Percentiles rank a stretch among this genome's conserved stretches.
phyloP scores from a whole-genome alignment of 2,888 invertebrate genomes.

The Pandemis cinnamomeana region DNA sequence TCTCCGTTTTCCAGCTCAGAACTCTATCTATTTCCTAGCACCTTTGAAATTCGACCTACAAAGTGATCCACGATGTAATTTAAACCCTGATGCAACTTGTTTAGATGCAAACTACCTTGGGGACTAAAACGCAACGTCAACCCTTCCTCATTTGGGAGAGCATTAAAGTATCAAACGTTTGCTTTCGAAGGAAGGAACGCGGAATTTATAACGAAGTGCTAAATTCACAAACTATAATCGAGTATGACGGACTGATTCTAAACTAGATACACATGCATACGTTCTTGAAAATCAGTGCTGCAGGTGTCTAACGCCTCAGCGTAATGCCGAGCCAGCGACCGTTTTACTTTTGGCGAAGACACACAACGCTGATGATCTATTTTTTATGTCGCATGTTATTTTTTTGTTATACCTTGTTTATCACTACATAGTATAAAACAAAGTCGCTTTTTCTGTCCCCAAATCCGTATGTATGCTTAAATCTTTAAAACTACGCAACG shows the following conservation, averaged over 20 bases:
- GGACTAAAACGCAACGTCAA: not conserved
- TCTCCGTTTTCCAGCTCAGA: not conserved
- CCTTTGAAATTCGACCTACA: slow-evolving; percentile 2
- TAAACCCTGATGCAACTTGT: slow-evolving; percentile 4
- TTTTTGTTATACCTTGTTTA: no score
- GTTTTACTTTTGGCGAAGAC: no score
- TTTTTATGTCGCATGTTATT: no score
- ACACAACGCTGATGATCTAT: no score
- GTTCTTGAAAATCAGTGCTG: no score
- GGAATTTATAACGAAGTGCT: not conserved
- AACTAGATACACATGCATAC: no score
- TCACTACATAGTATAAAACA: no score
- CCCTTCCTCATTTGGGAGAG: not conserved
- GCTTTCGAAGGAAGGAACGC: not conserved
- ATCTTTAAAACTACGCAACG: no score
- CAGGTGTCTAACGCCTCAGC: no score
- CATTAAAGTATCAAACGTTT: not conserved
- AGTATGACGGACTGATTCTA: not conserved
- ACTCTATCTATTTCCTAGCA: slow-evolving; percentile 9
- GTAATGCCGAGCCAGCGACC: no score
- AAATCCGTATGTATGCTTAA: no score
- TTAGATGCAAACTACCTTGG: not conserved
- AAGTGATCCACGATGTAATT: not conserved
- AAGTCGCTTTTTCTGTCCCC: no score
- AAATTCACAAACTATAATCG: not conserved